Evolutionary conservation across 2,113 vertebrate genomes (phyloP).

Genomic region (Otolemur garnettii): DNA sequence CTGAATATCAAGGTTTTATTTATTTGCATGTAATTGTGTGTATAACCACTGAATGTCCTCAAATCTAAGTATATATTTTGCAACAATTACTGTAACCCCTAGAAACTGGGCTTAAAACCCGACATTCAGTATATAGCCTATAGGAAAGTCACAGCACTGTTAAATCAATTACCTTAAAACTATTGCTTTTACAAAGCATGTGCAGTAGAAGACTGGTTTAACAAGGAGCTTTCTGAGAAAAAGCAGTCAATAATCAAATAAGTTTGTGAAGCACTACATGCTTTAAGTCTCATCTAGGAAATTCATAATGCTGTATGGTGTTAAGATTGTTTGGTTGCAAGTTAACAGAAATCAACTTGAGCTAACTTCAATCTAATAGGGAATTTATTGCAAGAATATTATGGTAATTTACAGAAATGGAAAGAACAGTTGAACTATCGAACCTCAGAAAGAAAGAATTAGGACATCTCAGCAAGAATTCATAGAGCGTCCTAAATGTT

Average conservation of each 20-base stretch:
- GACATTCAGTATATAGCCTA: neutral
- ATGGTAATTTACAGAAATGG: neutral
- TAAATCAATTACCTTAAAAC: slow-evolving; percentile 51
- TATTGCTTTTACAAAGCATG: neutral
- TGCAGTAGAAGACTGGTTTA: neutral
- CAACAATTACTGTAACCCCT: neutral
- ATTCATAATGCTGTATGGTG: neutral
- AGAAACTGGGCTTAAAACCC: slow-evolving; percentile 37
- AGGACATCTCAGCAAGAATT: neutral
- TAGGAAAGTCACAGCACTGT: slow-evolving; percentile 15
- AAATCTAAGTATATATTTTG: slow-evolving; percentile 19
- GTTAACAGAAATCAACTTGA: slow-evolving; percentile 24
- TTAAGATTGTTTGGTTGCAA: neutral
- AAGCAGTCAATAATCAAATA: neutral
- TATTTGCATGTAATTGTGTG: slow-evolving; percentile 13
- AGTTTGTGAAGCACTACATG: slow-evolving; percentile 13
- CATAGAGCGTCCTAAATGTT: neutral
- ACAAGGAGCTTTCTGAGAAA: neutral
- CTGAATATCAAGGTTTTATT: neutral
- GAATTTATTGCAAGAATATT: neutral
- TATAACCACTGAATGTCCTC: neutral
- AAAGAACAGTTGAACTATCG: neutral
- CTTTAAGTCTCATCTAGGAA: neutral
- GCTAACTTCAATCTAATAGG: neutral
- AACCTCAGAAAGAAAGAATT: neutral